phyloP scores from a whole-genome alignment of 2,797 vertebrate species.

The Acropternis orthonyx region DNA sequence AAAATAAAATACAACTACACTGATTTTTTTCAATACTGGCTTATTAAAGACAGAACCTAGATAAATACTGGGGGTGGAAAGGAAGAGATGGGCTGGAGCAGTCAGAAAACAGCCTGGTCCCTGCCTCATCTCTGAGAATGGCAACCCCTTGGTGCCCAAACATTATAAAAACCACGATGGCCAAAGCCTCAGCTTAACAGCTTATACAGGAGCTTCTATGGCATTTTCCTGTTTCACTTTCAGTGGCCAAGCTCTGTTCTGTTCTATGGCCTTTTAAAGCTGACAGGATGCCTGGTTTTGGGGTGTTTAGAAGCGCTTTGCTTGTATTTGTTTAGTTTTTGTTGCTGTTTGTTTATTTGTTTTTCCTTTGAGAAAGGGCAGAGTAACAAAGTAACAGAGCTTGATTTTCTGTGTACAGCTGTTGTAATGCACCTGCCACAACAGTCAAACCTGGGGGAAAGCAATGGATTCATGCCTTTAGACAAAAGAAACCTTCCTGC shows the following conservation, averaged over 20 bases:
- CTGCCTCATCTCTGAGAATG: fast-evolving
- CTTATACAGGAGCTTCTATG: background rate
- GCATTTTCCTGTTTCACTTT: background rate
- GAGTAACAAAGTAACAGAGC: background rate
- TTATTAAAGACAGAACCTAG: background rate
- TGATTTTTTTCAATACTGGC: background rate
- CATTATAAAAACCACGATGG: fast-evolving
- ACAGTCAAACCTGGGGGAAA: background rate
- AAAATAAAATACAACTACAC: background rate
- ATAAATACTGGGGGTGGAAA: background rate
- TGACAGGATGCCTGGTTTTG: background rate
- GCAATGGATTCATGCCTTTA: background rate
- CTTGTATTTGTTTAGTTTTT: background rate
- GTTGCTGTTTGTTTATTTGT: background rate
- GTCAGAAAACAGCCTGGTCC: background rate
- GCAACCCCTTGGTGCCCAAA: background rate
- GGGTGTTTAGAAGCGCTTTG: background rate
- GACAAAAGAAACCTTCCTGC: background rate
- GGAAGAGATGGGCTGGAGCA: background rate
- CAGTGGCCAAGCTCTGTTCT: background rate
- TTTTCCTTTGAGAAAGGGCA: background rate
- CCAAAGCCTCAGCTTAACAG: background rate
- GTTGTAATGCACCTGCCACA: background rate
- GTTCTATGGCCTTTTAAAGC: background rate
- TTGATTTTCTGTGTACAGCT: background rate